Base-by-base conservation (phyloP, 2,888 invertebrate genomes). In the Tiphia femorata region DNA sequence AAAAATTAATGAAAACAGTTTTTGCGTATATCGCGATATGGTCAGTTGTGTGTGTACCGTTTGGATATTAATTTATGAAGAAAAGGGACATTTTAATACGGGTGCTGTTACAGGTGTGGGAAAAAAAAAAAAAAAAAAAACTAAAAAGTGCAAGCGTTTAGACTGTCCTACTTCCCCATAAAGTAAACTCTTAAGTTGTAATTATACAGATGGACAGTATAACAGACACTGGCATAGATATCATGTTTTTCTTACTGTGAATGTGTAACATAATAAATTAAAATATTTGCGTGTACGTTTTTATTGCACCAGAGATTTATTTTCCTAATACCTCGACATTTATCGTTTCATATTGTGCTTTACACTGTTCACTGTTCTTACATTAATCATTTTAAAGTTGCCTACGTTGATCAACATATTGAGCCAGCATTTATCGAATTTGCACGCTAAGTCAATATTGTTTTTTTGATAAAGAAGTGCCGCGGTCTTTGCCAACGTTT, bases 261-360 rank as follows among this genome's bases (percentile, higher is more conserved):
- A 72, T 66, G 64, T 78, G 71, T 76, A 76, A 68, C 49, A 73
- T 73, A 75, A 74, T 66, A 67, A 67, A 78, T 70, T 75, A 73
- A 75, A 75, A 67, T 60, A 66, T 59, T 67, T 72, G 62, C 53
- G 58, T 62, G 54, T 64, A 60, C 7, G 47, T 50, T 14, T 17
- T 23, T 27, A 7, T 40, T 40, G 40, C 19, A n/a, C n/a, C n/a
- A n/a, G n/a, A n/a, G n/a, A n/a, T n/a, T n/a, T n/a, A n/a, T n/a
- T n/a, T n/a, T n/a, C n/a, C n/a, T n/a, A n/a, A n/a, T n/a, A n/a
- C n/a, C n/a, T n/a, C n/a, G n/a, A n/a, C n/a, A n/a, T n/a, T n/a
- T n/a, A n/a, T n/a, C n/a, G n/a, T n/a, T n/a, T n/a, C n/a, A n/a
- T n/a, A n/a, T n/a, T n/a, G n/a, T n/a, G n/a, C n/a, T n/a, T n/a